Conservation (phyloP, 2,113 vertebrate genomes). For the Elephantulus edwardii region DNA sequence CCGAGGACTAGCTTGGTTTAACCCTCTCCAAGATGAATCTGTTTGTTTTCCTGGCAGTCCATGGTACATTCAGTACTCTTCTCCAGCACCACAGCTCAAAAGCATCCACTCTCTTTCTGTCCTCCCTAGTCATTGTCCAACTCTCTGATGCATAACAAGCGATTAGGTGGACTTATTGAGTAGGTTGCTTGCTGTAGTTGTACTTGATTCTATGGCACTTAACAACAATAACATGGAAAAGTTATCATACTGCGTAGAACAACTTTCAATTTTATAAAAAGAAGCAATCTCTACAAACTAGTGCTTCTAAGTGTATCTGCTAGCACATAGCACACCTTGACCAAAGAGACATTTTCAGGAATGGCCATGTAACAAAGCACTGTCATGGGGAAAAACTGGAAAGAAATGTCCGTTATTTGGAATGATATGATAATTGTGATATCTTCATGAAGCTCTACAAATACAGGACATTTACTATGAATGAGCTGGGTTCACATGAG, state of each 20-base stretch:
- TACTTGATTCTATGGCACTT: too few relatives aligned
- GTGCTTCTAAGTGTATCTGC: not conserved
- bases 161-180: too few relatives aligned
- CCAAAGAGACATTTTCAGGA: not conserved
- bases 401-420: not conserved
- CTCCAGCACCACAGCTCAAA: too few relatives aligned
- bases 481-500: not conserved
- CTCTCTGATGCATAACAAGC: too few relatives aligned
- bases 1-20: too few relatives aligned
- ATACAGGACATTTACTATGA: not conserved
- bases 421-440: not conserved
- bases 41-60: too few relatives aligned
- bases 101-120: too few relatives aligned
- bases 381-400: not conserved
- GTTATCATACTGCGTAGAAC: not conserved
- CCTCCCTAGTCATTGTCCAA: too few relatives aligned
- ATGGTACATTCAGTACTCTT: too few relatives aligned
- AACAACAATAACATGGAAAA: too few relatives aligned
- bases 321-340: not conserved
- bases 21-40: too few relatives aligned
- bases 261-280: not conserved
- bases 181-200: too few relatives aligned
- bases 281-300: fast-evolving
- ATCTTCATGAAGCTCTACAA: not conserved
- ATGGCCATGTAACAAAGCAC: not conserved